Percentiles rank a stretch among this genome's conserved stretches.
These are phyloP conservation scores for Drosophila sp. DNA, from an alignment of 1,140 invertebrate genomes.

Conservation along the genomic window DNA sequence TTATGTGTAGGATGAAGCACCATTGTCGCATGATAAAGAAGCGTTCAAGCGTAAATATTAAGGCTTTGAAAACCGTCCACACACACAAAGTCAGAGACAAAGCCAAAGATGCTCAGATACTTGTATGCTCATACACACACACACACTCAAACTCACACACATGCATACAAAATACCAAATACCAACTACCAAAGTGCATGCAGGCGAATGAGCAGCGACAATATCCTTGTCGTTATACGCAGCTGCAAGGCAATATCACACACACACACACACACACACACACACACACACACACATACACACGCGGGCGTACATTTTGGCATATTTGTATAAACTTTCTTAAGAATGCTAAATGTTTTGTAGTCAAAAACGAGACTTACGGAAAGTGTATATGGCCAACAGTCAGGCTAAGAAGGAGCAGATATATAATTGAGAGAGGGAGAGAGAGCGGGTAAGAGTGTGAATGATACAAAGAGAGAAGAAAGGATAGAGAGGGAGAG, in stretches of 20 bases:
- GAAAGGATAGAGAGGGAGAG: not conserved
- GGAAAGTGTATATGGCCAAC: slow-evolving; percentile 13
- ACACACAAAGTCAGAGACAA: slow-evolving; percentile 47
- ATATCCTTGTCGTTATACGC: not conserved
- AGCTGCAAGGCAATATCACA: slow-evolving; percentile 36
- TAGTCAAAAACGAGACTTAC: not conserved
- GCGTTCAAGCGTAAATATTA: slow-evolving; percentile 67
- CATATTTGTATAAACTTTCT: slow-evolving; percentile 27
- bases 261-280: slow-evolving; percentile 10
- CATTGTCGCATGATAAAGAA: slow-evolving; percentile 48
- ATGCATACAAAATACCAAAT: slow-evolving; percentile 12
- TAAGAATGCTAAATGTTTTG: slow-evolving; percentile 24
- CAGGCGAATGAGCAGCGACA: slow-evolving; percentile 30
- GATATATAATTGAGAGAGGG: not conserved
- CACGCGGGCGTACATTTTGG: slow-evolving; percentile 20
- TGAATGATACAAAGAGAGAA: not conserved
- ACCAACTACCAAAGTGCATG: slow-evolving; percentile 10
- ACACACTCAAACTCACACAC: slow-evolving; percentile 33
- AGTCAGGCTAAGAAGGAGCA: not conserved
- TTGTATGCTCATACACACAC: not conserved
- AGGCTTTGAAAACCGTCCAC: slow-evolving; percentile 84
- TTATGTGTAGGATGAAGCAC: slow-evolving; percentile 46
- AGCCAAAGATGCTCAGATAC: slow-evolving; percentile 12
- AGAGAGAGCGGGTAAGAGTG: not conserved
- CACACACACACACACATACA: slow-evolving; percentile 6